These are phyloP conservation scores for Epinephelus cyanopodus DNA, from an alignment of 2,113 vertebrate genomes.

Conservation along the genomic window DNA sequence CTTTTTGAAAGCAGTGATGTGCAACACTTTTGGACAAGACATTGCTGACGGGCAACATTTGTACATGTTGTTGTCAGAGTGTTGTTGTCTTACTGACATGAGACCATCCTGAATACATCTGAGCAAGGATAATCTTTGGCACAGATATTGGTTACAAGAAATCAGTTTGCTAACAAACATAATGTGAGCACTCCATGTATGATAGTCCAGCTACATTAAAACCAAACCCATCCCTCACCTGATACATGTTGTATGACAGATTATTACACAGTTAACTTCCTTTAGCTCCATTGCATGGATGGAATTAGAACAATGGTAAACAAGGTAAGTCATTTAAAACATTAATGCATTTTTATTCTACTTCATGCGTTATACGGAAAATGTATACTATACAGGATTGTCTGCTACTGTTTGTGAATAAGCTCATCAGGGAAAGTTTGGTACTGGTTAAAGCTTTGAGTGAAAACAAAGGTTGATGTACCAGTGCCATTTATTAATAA, in stretches of 20 bases:
- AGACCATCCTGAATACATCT: conserved; percentile 7
- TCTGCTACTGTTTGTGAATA: no score
- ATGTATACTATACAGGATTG: not conserved
- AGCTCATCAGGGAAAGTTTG: no score
- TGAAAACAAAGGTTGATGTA: no score
- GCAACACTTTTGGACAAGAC: conserved; percentile 28
- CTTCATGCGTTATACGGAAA: not conserved
- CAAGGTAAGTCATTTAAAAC: not conserved
- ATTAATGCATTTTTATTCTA: conserved; percentile 16
- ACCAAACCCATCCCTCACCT: not conserved
- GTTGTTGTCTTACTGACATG: conserved; percentile 8
- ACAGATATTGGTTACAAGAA: not conserved
- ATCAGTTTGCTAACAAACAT: not conserved
- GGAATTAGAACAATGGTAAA: not conserved
- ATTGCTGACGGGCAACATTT: conserved; percentile 25
- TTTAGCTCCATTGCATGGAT: not conserved
- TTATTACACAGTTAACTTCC: not conserved
- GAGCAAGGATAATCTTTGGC: not conserved
- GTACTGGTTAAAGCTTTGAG: no score
- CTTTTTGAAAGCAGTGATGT: conserved; percentile 29
- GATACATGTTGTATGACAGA: not conserved
- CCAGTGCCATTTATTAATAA: no score
- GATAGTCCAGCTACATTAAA: not conserved
- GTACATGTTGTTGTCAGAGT: conserved; percentile 1
- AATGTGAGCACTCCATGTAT: not conserved